A percentile compares a stretch with the other conserved stretches of the same genome.
phyloP scores from a whole-genome alignment of 1,140 invertebrate species.

The Drosophila rufa region DNA sequence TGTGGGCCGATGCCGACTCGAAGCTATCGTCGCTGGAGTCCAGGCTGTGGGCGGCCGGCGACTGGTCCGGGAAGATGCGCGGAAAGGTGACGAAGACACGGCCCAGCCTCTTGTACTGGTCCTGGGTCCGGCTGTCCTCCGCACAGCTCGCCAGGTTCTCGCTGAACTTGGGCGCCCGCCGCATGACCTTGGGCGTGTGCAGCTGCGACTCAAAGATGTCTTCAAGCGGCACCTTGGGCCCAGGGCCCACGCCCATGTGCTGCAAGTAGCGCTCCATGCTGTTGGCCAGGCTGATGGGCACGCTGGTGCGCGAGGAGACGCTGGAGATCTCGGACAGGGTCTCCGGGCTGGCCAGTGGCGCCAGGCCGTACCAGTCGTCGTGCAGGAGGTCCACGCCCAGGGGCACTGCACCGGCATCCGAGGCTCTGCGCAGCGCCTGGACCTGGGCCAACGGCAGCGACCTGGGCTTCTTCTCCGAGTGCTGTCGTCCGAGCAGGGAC shows the following conservation, averaged over 20 bases:
- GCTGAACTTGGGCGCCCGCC: conserved; percentile 88
- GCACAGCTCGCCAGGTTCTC: conserved; percentile 89
- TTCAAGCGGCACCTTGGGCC: conserved; percentile 58
- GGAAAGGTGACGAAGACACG: conserved; percentile 83
- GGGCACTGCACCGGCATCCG: conserved; percentile 84
- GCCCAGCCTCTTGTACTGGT: conserved; percentile 83
- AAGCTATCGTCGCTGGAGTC: conserved; percentile 81
- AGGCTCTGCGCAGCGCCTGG: conserved; percentile 72
- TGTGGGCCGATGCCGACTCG: conserved; percentile 80
- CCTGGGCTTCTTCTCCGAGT: conserved; percentile 68
- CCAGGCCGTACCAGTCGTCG: conserved; percentile 89
- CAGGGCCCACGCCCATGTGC: conserved; percentile 58
- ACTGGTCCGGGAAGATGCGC: conserved; percentile 56
- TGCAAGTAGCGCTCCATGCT: conserved; percentile 84
- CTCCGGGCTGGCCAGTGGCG: conserved; percentile 94
- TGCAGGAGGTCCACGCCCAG: conserved; percentile 86
- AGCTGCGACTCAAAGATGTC: conserved; percentile 84
- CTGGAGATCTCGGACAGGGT: conserved; percentile 93
- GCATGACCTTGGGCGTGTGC: conserved; percentile 87
- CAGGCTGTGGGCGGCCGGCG: conserved; percentile 23
- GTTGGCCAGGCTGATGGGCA: conserved; percentile 82
- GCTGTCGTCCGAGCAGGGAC: conserved; percentile 50
- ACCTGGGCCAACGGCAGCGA: conserved; percentile 57
- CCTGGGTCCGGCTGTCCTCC: conserved; percentile 86
- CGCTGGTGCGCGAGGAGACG: conserved; percentile 87